These are phyloP conservation scores for Syrphus vitripennis DNA, from an alignment of 2,888 invertebrate species.

Conservation along the genomic window DNA sequence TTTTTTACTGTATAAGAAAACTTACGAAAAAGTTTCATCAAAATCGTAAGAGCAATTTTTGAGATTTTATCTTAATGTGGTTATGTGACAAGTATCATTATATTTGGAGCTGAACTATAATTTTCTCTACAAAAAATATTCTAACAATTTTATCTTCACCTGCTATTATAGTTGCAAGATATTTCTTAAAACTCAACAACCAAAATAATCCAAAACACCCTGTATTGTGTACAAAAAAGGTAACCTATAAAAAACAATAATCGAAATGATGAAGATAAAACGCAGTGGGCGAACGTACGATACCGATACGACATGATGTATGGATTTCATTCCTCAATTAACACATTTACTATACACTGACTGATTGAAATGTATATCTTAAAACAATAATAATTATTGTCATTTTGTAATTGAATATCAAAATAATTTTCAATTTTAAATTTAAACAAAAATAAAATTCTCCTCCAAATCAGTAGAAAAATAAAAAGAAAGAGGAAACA, in stretches of 20 bases:
- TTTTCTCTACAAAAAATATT: no score
- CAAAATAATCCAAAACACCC: not conserved
- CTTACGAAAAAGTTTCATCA: no score
- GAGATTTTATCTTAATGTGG: no score
- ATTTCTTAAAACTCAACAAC: no score
- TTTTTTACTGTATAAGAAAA: no score
- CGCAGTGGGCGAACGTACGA: not conserved
- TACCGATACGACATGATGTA: not conserved
- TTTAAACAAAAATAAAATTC: not conserved
- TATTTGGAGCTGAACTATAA: no score
- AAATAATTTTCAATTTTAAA: not conserved
- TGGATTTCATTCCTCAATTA: not conserved
- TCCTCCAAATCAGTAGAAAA: not conserved
- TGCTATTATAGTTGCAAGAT: no score
- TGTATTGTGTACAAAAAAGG: not conserved
- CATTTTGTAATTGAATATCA: slow-evolving; percentile 44
- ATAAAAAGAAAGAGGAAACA: not conserved
- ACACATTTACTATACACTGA: slow-evolving; percentile 1
- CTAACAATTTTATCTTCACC: no score
- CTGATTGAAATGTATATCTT: slow-evolving; percentile 21
- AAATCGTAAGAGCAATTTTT: no score
- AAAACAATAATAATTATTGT: not conserved
- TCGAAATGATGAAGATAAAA: slow-evolving; percentile 9
- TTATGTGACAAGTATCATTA: no score
- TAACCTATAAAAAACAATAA: slow-evolving; percentile 4